Evolutionary conservation across 2,888 invertebrate genomes (phyloP).

Genomic region (Hesperia comma): DNA sequence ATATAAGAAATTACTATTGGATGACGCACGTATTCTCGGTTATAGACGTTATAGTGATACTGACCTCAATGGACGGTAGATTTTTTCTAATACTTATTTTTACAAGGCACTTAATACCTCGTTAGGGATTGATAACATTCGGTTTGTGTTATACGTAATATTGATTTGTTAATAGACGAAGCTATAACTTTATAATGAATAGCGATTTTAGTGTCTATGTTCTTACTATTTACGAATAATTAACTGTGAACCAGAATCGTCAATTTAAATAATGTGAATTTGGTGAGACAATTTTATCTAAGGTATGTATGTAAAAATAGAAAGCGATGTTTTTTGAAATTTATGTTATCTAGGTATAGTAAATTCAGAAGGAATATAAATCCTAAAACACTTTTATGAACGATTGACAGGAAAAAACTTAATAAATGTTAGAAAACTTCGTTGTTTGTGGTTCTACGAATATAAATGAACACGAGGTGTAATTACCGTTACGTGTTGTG

Average conservation of each 20-base stretch:
- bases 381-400: not conserved
- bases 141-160: not conserved
- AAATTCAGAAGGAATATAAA: not conserved
- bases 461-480: conserved; percentile 30
- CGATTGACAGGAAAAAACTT: not conserved
- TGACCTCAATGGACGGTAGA: conserved; percentile 18
- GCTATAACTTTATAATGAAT: not conserved
- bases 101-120: not conserved
- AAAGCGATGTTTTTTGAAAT: no score
- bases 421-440: not conserved
- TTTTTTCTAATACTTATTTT: conserved; percentile 1
- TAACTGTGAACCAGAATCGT: no score
- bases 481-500: conserved; percentile 43
- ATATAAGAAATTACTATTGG: conserved; percentile 36
- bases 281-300: no score
- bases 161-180: not conserved
- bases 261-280: no score
- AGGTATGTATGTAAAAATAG: no score
- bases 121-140: not conserved
- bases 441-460: conserved; percentile 25
- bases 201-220: not conserved
- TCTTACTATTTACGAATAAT: no score
- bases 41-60: not conserved
- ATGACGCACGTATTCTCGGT: conserved; percentile 30
- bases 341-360: no score